Evolutionary conservation across 2,797 vertebrate species (phyloP), one percentile per base, ranked within the genome.

Genomic region (Sciurus vulgaris): DNA sequence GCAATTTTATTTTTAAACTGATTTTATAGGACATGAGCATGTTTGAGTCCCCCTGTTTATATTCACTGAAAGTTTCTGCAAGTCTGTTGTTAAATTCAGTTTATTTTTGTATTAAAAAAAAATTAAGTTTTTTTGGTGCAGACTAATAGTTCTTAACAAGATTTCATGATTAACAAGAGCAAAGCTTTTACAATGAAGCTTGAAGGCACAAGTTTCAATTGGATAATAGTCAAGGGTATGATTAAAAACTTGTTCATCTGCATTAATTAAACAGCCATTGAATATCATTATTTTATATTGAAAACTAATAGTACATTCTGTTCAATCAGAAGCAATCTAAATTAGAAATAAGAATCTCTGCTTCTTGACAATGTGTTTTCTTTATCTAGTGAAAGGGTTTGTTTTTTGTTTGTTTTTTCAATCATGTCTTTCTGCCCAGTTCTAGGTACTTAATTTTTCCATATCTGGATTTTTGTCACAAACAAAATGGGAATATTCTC

Each of bases 191-290:
- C 79, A 93, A 90, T 78, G 18, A 93, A 63, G 63, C 77, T 94
- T 6, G 30, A 85, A 95, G 56, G 79, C 76, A 88, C 44, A 94
- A 38, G 38, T 91, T 96, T 73, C 82, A 94, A 93, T 83, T 93
- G 69, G 73, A n/a, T 90, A 81, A 51, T 82, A 95, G 56, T 87
- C 49, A 78, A 95, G 44, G 24, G 35, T 70, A 83, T 95, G 87
- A 96, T 93, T 93, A 96, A 95, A 96, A 94, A 69, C 13, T 59
- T 82, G 30, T 73, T 95, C 79, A 88, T 90, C 76, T 94, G 89
- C 84, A 92, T 97, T 96, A 96, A 96, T 95, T 94, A 94, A 96
- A 83, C 30, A 96, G 20, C 73, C 63, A 88, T 49, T 92, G 87
- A 92, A 83, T 91, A 91, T 89, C 51, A 97, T 93, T 92, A 77